Conservation (phyloP, 2,888 invertebrate genomes). For the Galerucella calmariensis region DNA sequence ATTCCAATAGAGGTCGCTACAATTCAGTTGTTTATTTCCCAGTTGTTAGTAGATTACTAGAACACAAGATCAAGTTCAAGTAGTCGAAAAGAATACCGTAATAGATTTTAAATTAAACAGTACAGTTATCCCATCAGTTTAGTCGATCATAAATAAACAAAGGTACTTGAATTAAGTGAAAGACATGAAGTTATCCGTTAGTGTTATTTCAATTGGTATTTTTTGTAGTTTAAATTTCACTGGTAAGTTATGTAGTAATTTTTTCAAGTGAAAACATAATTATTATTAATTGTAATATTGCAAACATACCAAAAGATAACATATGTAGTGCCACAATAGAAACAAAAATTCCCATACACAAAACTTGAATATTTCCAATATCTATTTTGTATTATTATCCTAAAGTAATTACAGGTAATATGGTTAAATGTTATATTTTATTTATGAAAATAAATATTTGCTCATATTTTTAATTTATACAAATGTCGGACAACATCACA, state of each 20-base stretch:
- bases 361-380: background rate
- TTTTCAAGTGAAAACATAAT: background rate
- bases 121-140: background rate
- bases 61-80: slow-evolving; percentile 15
- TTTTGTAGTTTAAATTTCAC: background rate
- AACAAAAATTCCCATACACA: background rate
- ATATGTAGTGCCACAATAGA: background rate
- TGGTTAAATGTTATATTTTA: too few species aligned
- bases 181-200: background rate
- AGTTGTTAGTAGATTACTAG: slow-evolving; percentile 11
- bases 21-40: background rate
- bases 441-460: too few species aligned
- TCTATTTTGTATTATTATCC: too few species aligned
- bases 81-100: slow-evolving; percentile 1
- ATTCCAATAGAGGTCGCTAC: background rate
- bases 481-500: too few species aligned
- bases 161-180: background rate
- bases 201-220: background rate
- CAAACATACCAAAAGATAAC: background rate
- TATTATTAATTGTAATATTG: background rate
- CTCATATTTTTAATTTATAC: too few species aligned
- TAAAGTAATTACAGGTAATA: too few species aligned
- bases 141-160: background rate
- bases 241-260: background rate
- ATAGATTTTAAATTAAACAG: background rate